These are phyloP conservation scores for Acrobasis consociella DNA, from an alignment of 2,888 invertebrate species.

Conservation along the genomic window DNA sequence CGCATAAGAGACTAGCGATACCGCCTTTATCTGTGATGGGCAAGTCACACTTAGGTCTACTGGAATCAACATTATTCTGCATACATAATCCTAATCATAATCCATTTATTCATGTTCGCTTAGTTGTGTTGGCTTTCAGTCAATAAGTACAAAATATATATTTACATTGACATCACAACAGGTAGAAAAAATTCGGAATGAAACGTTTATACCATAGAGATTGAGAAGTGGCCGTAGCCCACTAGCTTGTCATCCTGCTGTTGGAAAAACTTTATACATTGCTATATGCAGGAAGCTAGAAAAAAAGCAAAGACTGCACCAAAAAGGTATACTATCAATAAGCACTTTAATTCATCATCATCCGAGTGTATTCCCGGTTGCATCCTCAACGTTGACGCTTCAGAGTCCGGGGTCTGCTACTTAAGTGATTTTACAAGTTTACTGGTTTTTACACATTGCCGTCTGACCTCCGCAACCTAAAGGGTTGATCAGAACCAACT, in stretches of 20 bases:
- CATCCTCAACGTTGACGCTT: too few species aligned
- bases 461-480: too few species aligned
- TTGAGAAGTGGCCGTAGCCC: slow-evolving; percentile 32
- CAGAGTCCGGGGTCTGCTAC: too few species aligned
- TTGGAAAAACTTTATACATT: neutral
- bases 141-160: slow-evolving; percentile 73
- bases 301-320: too few species aligned
- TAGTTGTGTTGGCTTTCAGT: slow-evolving; percentile 42
- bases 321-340: too few species aligned
- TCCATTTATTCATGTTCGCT: slow-evolving; percentile 25
- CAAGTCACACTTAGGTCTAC: slow-evolving; percentile 21
- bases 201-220: slow-evolving; percentile 43
- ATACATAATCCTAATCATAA: slow-evolving; percentile 13
- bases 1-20: slow-evolving; percentile 23
- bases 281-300: neutral
- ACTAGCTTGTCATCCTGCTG: neutral
- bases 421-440: too few species aligned
- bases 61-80: slow-evolving; percentile 23
- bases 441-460: too few species aligned
- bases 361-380: too few species aligned
- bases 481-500: too few species aligned
- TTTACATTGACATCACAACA: slow-evolving; percentile 67
- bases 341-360: too few species aligned
- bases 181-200: slow-evolving; percentile 59
- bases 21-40: slow-evolving; percentile 10